Percentiles rank a stretch among this genome's conserved stretches.
phyloP scores from a whole-genome alignment of 2,888 invertebrate species.

The Drosophila subsilvestris region DNA sequence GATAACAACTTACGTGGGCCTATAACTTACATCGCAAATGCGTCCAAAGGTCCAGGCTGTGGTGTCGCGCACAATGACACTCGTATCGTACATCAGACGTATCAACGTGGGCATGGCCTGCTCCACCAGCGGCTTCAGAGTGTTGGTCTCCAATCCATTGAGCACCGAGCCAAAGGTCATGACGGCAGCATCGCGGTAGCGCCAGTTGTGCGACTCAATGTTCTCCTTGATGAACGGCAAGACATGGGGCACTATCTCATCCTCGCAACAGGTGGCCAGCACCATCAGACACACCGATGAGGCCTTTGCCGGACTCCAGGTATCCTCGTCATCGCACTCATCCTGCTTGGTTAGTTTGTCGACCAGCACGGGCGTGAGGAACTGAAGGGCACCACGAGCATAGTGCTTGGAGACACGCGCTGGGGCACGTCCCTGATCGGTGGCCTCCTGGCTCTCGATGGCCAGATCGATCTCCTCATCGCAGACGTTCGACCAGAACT shows the following conservation, averaged over 20 bases:
- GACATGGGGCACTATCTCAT: constrained; percentile 97
- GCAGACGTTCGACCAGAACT: constrained; percentile 99
- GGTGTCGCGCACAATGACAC: constrained; percentile 97
- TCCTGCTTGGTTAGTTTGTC: constrained; percentile 98
- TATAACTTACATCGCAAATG: constrained; percentile 91
- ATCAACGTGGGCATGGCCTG: constrained; percentile 98
- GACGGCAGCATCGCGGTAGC: constrained; percentile 96
- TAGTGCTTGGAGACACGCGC: constrained; percentile 96
- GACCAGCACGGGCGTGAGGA: constrained; percentile 96
- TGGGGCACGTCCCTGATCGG: constrained; percentile 97
- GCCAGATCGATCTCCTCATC: constrained; percentile 99
- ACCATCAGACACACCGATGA: constrained; percentile 99
- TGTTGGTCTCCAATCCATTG: constrained; percentile 94
- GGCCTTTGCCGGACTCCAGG: constrained; percentile 99
- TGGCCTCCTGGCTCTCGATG: constrained; percentile 97
- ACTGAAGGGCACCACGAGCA: constrained; percentile 98
- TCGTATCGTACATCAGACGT: constrained; percentile 95
- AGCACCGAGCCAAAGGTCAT: constrained; percentile 99
- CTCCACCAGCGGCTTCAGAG: constrained; percentile 96
- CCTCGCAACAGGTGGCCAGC: constrained; percentile 98
- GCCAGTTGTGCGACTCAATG: constrained; percentile 96
- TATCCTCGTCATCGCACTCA: constrained; percentile 98
- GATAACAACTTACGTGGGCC: neutral
- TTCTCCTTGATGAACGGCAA: constrained; percentile 98
- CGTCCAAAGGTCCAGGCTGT: constrained; percentile 99